Conservation (phyloP, 2,888 invertebrate species). For the Daptonema setosum region DNA sequence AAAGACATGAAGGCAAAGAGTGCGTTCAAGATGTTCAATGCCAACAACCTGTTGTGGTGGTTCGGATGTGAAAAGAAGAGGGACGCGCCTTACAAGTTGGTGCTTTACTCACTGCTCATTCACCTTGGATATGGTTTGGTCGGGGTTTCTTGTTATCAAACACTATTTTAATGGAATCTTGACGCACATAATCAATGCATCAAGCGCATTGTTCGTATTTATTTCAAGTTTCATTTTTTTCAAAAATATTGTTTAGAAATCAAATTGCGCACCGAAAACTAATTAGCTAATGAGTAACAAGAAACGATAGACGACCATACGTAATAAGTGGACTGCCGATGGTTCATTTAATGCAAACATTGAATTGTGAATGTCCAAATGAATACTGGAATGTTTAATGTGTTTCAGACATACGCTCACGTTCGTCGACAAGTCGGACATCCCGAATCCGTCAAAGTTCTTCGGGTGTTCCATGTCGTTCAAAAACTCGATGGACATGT, state of each 20-base stretch:
- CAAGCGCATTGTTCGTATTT: neutral
- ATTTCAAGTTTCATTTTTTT: neutral
- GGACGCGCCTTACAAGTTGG: neutral
- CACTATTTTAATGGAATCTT: no score
- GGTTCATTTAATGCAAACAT: no score
- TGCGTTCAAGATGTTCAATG: conserved; percentile 9
- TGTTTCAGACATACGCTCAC: neutral
- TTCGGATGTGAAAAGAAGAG: conserved; percentile 14
- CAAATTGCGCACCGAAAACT: no score
- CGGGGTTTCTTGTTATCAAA: no score
- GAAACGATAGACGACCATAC: no score
- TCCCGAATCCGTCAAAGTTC: neutral
- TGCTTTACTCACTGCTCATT: neutral
- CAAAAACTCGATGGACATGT: neutral
- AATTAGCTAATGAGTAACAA: no score
- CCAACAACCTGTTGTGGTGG: conserved; percentile 19
- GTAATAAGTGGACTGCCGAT: no score
- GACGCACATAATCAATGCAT: neutral
- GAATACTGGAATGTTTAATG: no score
- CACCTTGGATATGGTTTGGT: neutral
- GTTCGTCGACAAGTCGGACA: neutral
- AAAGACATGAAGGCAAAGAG: neutral
- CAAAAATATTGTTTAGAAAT: no score
- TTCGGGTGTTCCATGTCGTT: neutral
- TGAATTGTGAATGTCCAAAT: no score